Base-by-base conservation (phyloP, 2,888 invertebrate species). In the Chelonus formosanus region DNA sequence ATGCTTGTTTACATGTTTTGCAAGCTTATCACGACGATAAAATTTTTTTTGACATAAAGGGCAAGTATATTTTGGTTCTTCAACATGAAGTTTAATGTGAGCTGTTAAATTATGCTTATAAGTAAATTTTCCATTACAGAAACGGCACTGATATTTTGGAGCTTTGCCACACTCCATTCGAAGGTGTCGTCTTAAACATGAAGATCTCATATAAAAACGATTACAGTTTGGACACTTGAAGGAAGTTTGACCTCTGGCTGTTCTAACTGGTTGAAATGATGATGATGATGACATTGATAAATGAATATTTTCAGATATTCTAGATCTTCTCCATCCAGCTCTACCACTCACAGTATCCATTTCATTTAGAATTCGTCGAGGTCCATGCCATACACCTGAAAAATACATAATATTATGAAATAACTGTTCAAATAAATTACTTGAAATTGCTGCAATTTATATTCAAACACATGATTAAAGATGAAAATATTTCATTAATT, bases 191-290 rank as follows among this genome's bases (percentile, higher is more conserved):
- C 72, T 80, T 65, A 81, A 66, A 64, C 80, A 81, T 40, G 80
- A 80, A 3, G 75, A 74, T 36, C 82, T 71, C 74, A 78, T 78
- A 73, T 84, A 84, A 67, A 76, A 78, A 52, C 84, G 81, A 67
- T 72, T 76, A 72, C 89, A 89, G 79, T 87, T 88, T 58, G 89
- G 87, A 78, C 90, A 90, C 76, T 86, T 86, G 85, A 87, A 89
- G 10, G 74, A 74, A 52, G 77, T 73, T 63, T 76, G 76, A 53
- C 77, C 78, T 8, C 77, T 75, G 3, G 75, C 72, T 35, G 76
- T 74, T 59, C 71, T 70, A 32, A 75, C 73, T 2, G 76, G 74
- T 63, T 78, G 73, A 59, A 73, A 75, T 32, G 72, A 6, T 4
- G 52, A 7, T 8, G 31, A 5, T 48, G 5, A 6, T 36, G 56